Evolutionary conservation across 2,113 vertebrate genomes (phyloP), one percentile per base, ranked within the genome.

Genomic region (Hipposideros armiger): DNA sequence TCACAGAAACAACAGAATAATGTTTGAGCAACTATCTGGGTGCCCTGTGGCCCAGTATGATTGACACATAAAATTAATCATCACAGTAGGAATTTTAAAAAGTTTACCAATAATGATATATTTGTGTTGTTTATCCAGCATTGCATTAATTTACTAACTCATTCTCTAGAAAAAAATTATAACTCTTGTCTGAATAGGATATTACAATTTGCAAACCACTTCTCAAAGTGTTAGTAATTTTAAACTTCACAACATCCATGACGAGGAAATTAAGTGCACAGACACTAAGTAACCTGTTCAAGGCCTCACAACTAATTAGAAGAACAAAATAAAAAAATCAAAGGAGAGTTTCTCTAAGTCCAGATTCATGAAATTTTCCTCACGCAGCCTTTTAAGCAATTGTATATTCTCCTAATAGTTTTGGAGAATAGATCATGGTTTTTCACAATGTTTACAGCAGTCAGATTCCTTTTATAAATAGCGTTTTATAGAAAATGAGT

Each of bases 271-370:
- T 69, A 54, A 76, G 15, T 45, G 45, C 54, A 84, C n/a, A 69
- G 42, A 95, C 13, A 3, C 70, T 73, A 77, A 50, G 26, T 36
- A 84, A 50, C 32, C 60, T 72, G 17, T 60, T 77, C 11, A 87
- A 70, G 32, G 36, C 81, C 47, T 32, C 45, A 54, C 32, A 78
- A 20, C 5, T 91, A 52, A 92, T 22, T 45, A 9, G 47, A 95
- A 96, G 11, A 60, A 3, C 11, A 87, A 74, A 69, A 72, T 67
- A 3, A 86, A 94, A 95, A 95, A n/a, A 86, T 67, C 67, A 42
- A 84, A 95, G 24, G 45, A 84, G 11, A 85, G 0, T 1, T 66
- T 92, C 19, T 78, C 7, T 95, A n/a, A 85, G 20, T 90, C 16
- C 19, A 47, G 4, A 88, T 5, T 30, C 15, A 52, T 10, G 9